Conservation (phyloP, 2,113 vertebrate genomes). For the Fulica atra region DNA sequence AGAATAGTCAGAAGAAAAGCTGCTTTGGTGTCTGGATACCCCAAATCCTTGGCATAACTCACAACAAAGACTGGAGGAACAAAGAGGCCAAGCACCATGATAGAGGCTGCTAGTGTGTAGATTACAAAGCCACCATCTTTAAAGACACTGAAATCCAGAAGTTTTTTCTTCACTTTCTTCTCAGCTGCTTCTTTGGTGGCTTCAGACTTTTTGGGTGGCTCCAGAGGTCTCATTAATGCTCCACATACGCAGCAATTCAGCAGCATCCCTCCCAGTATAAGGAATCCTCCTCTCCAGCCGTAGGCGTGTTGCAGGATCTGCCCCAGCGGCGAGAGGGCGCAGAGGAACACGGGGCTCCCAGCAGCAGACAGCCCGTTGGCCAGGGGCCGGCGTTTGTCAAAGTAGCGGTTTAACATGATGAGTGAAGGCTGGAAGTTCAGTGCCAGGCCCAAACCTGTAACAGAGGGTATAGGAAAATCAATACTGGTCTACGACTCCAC, state of each 20-base stretch:
- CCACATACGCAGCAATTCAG: slow-evolving; percentile 95
- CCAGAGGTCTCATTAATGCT: slow-evolving; percentile 90
- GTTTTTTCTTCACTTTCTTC: slow-evolving; percentile 75
- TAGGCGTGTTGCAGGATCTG: slow-evolving; percentile 88
- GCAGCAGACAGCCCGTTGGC: slow-evolving; percentile 93
- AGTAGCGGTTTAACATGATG: slow-evolving; percentile 97
- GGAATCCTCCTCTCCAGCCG: slow-evolving; percentile 93
- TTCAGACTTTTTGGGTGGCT: slow-evolving; percentile 57
- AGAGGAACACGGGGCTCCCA: slow-evolving; percentile 92
- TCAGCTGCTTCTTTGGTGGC: slow-evolving; percentile 2
- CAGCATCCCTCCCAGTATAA: slow-evolving; percentile 90
- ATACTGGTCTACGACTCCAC: not conserved
- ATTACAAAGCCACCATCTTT: slow-evolving; percentile 87
- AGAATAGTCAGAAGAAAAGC: slow-evolving; percentile 90
- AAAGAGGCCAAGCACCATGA: slow-evolving; percentile 96
- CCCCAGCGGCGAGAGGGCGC: slow-evolving; percentile 89
- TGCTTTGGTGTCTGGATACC: slow-evolving; percentile 85
- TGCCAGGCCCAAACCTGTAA: slow-evolving; percentile 89
- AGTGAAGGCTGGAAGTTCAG: slow-evolving; percentile 96
- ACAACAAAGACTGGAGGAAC: slow-evolving; percentile 95
- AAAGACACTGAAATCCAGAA: slow-evolving; percentile 92
- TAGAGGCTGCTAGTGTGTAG: slow-evolving; percentile 88
- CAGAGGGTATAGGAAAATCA: not conserved
- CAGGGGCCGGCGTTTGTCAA: slow-evolving; percentile 88
- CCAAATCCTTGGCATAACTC: slow-evolving; percentile 92